Conservation (phyloP, 2,888 invertebrate genomes). For the Epinotia demarniana region DNA sequence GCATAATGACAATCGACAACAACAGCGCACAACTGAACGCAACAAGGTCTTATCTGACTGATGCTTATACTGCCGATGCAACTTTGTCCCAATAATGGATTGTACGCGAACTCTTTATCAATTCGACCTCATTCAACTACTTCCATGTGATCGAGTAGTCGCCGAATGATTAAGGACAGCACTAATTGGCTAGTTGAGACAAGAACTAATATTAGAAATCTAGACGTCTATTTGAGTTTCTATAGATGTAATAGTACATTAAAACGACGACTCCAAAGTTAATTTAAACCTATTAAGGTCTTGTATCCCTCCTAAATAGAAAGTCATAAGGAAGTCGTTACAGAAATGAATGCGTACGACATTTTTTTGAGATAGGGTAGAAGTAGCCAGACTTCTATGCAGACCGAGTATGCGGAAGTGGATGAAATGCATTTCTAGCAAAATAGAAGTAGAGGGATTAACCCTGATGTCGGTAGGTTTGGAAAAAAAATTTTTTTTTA, state of each 20-base stretch:
- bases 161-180: neutral
- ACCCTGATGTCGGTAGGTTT: too few relatives aligned
- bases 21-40: neutral
- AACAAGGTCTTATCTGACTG: neutral
- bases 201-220: neutral
- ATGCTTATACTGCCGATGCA: neutral
- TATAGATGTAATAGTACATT: neutral
- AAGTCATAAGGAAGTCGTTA: too few relatives aligned
- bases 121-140: constrained; percentile 26
- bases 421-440: too few relatives aligned
- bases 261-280: too few relatives aligned
- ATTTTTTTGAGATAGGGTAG: too few relatives aligned
- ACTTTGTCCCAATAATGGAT: neutral
- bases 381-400: too few relatives aligned
- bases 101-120: constrained; percentile 14
- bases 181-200: constrained; percentile 11
- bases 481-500: too few relatives aligned
- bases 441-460: too few relatives aligned
- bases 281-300: too few relatives aligned
- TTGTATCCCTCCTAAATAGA: too few relatives aligned
- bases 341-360: too few relatives aligned
- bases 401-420: too few relatives aligned
- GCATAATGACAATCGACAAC: neutral
- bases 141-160: constrained; percentile 18
- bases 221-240: neutral